Evolutionary conservation across 2,113 vertebrate genomes (phyloP).

Genomic region (Bubo bubo): DNA sequence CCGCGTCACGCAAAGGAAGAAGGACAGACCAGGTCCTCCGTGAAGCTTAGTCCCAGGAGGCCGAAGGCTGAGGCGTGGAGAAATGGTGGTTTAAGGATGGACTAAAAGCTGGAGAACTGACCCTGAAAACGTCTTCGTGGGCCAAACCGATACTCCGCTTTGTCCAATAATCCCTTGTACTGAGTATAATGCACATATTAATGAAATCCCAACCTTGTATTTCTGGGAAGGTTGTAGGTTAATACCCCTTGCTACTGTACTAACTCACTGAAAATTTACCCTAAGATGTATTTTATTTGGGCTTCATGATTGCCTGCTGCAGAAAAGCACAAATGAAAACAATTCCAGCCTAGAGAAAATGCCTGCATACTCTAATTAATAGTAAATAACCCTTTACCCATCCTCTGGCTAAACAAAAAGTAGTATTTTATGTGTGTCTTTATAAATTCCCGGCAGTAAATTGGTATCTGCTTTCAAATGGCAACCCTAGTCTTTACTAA

Average conservation of each 20-base stretch:
- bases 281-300: not conserved
- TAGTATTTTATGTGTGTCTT: not conserved
- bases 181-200: accelerated
- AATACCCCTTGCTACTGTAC: too few relatives aligned
- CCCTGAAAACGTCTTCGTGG: not conserved
- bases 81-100: not conserved
- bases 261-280: too few relatives aligned
- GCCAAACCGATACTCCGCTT: accelerated
- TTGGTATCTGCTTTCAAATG: not conserved
- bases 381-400: not conserved
- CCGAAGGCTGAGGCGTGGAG: accelerated
- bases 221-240: accelerated
- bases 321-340: not conserved
- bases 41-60: not conserved
- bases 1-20: too few relatives aligned
- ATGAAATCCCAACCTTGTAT: accelerated
- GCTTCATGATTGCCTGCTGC: not conserved
- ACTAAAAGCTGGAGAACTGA: not conserved
- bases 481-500: not conserved
- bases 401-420: not conserved
- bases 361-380: not conserved
- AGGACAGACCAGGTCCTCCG: not conserved
- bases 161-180: accelerated
- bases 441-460: not conserved
- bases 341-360: not conserved